Evolutionary conservation across 2,888 invertebrate genomes (phyloP).

Genomic region (Hoplodrina blanda): DNA sequence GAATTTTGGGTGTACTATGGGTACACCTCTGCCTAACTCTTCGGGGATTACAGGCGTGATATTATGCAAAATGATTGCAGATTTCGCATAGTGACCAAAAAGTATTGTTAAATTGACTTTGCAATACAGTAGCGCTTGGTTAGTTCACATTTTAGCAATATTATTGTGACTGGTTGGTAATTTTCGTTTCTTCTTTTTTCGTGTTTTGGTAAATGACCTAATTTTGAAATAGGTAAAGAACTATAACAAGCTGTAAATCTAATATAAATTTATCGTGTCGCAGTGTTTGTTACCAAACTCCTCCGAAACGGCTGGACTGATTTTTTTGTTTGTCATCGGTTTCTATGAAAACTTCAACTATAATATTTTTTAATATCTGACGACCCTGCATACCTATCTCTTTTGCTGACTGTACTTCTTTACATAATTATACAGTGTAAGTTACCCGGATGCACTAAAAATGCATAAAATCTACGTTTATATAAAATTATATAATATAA

Average conservation of each 20-base stretch:
- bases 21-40: no score
- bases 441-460: neutral
- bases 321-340: no score
- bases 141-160: neutral
- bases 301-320: no score
- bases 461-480: neutral
- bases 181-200: conserved; percentile 14
- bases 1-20: no score
- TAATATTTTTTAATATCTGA: no score
- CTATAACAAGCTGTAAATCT: no score
- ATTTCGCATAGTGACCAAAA: neutral
- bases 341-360: no score
- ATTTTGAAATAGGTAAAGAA: neutral
- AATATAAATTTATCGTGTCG: no score
- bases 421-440: neutral
- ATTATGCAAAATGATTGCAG: neutral
- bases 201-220: neutral
- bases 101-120: conserved; percentile 22
- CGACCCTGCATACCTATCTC: no score
- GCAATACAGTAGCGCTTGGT: conserved; percentile 1
- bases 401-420: neutral
- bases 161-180: neutral
- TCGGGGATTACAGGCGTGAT: no score
- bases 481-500: no score
- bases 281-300: no score